phyloP scores from a whole-genome alignment of 2,888 invertebrate genomes.

The Rotaria socialis region DNA sequence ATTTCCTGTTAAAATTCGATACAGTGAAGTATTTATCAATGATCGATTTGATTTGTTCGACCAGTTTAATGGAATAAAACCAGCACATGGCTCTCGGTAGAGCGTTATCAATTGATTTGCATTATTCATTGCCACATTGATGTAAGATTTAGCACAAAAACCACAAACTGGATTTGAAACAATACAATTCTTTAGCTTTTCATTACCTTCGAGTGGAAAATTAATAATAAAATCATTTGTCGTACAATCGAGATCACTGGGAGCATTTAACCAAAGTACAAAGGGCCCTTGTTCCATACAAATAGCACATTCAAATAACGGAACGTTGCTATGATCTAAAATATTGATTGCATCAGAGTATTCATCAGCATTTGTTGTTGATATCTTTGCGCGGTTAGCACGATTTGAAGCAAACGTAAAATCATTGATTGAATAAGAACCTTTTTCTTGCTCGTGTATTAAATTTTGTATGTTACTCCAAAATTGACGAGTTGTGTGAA shows the following conservation, averaged over 20 bases:
- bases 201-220: not conserved
- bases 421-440: not conserved
- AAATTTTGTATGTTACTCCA: conserved; percentile 6
- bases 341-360: not conserved
- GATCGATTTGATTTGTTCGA: not conserved
- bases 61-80: conserved; percentile 17
- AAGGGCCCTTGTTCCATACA: conserved; percentile 19
- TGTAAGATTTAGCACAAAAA: not conserved
- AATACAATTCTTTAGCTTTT: not conserved
- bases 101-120: not conserved
- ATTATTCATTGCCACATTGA: not conserved
- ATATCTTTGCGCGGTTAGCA: not conserved
- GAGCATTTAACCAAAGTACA: conserved; percentile 10
- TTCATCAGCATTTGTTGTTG: not conserved
- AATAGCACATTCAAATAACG: not conserved
- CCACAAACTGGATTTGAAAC: conserved; percentile 15
- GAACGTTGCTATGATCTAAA: not conserved
- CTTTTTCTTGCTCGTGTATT: not conserved
- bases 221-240: not conserved
- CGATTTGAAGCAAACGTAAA: conserved; percentile 4
- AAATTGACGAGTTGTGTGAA: not conserved
- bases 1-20: not conserved
- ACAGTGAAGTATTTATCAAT: not conserved
- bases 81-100: not conserved
- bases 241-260: not conserved